phyloP scores from a whole-genome alignment of 1,140 invertebrate genomes.

The Leptopilina clavipes region DNA sequence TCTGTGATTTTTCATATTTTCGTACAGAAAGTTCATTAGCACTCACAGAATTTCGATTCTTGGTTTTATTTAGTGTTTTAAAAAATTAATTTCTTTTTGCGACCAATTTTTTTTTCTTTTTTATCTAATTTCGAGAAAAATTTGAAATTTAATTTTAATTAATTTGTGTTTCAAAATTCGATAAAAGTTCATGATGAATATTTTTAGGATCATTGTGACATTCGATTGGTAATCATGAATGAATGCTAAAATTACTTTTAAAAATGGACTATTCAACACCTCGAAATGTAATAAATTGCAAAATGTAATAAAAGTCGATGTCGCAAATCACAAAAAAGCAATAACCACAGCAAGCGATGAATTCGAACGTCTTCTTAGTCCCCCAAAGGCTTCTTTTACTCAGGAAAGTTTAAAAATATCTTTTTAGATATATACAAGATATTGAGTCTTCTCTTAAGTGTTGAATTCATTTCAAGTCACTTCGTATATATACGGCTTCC shows the following conservation, averaged over 20 bases:
- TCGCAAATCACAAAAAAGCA: neutral
- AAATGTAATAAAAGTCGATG: neutral
- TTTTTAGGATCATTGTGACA: no score
- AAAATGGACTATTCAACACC: no score
- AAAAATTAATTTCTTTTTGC: no score
- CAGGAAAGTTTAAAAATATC: slow-evolving; percentile 6
- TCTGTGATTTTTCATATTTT: neutral
- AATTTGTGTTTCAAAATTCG: no score
- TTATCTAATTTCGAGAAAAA: neutral
- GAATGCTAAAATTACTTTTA: no score
- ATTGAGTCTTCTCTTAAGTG: slow-evolving; percentile 19
- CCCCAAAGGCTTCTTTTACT: neutral
- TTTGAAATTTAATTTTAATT: no score
- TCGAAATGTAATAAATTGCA: neutral
- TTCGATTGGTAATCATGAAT: no score
- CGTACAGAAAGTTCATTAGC: no score
- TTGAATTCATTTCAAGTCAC: slow-evolving; percentile 1
- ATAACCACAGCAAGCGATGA: neutral
- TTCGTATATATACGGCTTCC: neutral
- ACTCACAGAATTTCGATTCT: no score
- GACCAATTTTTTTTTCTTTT: no score
- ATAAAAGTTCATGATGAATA: no score
- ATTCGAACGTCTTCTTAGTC: neutral
- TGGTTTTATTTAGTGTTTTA: neutral
- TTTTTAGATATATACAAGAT: slow-evolving; percentile 1